Conservation (phyloP, 2,797 vertebrate genomes). For the Carcharodon carcharias region DNA sequence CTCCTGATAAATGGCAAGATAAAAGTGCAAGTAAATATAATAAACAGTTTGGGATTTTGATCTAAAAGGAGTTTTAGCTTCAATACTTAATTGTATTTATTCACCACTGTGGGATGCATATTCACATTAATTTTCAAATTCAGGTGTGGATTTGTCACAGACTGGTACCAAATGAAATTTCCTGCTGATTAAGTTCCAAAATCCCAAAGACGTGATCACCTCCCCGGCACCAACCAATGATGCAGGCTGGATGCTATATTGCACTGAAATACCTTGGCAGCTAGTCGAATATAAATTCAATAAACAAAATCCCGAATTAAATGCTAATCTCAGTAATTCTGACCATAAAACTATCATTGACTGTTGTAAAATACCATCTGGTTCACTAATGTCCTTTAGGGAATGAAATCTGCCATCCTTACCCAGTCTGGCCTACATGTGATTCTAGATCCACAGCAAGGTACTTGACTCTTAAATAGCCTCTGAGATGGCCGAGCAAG, state of each 20-base stretch:
- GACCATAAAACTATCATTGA: no score
- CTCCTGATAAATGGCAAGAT: background rate
- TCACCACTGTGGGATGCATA: background rate
- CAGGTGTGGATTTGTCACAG: background rate
- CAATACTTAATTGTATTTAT: background rate
- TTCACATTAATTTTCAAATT: background rate
- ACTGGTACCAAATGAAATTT: background rate
- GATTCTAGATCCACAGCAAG: no score
- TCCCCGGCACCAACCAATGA: background rate
- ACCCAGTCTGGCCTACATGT: no score
- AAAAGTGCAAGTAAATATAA: background rate
- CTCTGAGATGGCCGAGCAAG: no score
- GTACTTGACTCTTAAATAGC: no score
- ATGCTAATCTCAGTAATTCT: no score
- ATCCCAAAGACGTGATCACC: background rate
- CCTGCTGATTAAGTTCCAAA: background rate
- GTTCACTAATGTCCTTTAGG: no score
- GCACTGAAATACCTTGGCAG: background rate
- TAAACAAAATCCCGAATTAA: no score
- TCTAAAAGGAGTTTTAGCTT: background rate
- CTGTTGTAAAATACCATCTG: no score
- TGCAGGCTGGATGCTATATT: background rate
- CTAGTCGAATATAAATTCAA: no score
- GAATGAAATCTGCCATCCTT: no score
- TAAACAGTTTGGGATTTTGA: background rate